Percentiles rank a stretch among this genome's conserved stretches.
Evolutionary conservation across 2,797 vertebrate genomes (phyloP).

Genomic region (Sciurus vulgaris): DNA sequence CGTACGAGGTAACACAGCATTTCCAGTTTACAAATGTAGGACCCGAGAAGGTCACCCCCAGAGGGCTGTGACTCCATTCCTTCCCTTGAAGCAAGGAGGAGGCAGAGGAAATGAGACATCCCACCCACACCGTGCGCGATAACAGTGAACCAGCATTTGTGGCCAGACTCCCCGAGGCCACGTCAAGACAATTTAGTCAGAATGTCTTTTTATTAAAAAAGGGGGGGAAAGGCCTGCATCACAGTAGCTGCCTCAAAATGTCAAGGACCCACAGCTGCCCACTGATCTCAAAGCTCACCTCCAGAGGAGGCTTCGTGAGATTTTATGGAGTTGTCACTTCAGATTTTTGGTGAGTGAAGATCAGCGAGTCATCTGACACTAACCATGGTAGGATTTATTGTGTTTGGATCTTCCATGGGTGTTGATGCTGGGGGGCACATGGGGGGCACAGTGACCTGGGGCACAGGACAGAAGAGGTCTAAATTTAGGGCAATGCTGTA

Average conservation of each 20-base stretch:
- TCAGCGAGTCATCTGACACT: not conserved
- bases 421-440: fast-evolving
- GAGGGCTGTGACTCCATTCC: fast-evolving
- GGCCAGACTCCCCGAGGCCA: not conserved
- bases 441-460: not conserved
- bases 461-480: not conserved
- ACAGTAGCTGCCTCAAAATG: conserved; percentile 12
- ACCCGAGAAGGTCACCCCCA: fast-evolving
- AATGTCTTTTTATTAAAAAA: not conserved
- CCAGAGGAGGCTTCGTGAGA: not conserved
- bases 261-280: not conserved
- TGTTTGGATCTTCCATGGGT: not conserved
- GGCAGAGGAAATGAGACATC: fast-evolving
- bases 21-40: not conserved
- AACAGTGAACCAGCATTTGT: not conserved
- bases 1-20: not conserved
- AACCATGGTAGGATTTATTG: too few species aligned
- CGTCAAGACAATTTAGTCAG: not conserved
- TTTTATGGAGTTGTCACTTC: not conserved
- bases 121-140: not conserved
- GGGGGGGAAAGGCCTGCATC: not conserved
- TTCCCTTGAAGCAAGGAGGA: not conserved
- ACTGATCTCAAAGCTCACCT: not conserved
- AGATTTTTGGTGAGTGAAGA: not conserved
- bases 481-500: not conserved